Conservation (phyloP, 2,797 vertebrate species). For the Cirrhinus mrigala region DNA sequence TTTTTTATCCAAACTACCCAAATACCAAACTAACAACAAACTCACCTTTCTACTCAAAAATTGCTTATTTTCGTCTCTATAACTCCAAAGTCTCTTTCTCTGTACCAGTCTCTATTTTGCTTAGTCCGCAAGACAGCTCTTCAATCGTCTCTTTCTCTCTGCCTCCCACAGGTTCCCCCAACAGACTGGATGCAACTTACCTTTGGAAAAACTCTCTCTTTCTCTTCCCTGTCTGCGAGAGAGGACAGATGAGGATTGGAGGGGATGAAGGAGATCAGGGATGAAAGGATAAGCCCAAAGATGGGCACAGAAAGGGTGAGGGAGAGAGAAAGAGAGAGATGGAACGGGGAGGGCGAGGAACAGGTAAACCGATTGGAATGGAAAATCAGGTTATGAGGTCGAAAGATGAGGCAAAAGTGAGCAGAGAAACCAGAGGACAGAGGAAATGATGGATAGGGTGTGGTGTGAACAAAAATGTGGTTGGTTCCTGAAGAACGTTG, state of each 20-base stretch:
- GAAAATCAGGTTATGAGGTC: slow-evolving; percentile 78
- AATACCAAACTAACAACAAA: background rate
- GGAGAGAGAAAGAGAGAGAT: slow-evolving; percentile 44
- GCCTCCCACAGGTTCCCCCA: slow-evolving; percentile 64
- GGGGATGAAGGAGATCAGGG: slow-evolving; percentile 85
- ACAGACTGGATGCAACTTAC: slow-evolving; percentile 71
- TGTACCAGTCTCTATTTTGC: slow-evolving; percentile 59
- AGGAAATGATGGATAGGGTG: background rate
- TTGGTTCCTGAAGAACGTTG: background rate
- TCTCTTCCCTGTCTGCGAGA: slow-evolving; percentile 69
- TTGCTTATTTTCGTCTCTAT: slow-evolving; percentile 48
- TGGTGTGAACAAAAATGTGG: background rate
- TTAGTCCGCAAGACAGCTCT: slow-evolving; percentile 62
- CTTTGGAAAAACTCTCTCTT: slow-evolving; percentile 75
- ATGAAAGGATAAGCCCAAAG: slow-evolving; percentile 83
- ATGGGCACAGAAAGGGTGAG: slow-evolving; percentile 71
- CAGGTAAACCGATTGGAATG: slow-evolving; percentile 72
- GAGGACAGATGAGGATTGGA: slow-evolving; percentile 81
- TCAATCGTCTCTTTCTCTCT: slow-evolving; percentile 48
- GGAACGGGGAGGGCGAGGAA: slow-evolving; percentile 39
- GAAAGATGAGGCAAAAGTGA: slow-evolving; percentile 67
- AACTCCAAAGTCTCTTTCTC: slow-evolving; percentile 58
- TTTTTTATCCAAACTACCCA: background rate
- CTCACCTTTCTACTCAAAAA: slow-evolving; percentile 70
- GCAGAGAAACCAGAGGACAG: slow-evolving; percentile 53